Evolutionary conservation across 2,797 vertebrate genomes (phyloP), one percentile per base, ranked within the genome.

Genomic region (Cichlasoma orientale): DNA sequence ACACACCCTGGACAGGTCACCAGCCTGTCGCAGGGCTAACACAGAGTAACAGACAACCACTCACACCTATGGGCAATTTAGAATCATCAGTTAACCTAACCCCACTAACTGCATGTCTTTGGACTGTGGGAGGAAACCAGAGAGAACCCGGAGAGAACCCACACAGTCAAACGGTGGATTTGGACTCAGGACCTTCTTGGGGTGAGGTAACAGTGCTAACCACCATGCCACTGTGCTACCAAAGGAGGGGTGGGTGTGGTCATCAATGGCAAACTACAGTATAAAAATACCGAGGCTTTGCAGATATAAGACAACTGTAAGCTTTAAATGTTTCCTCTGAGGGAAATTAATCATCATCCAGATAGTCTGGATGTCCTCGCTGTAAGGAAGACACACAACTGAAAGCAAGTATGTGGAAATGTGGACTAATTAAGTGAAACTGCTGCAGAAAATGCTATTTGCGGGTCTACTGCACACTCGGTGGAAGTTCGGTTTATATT

Each of bases 261-360:
- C 31, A 36, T 9, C 8, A 36, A 36, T 19, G 23, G 0, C 23
- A 63, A 63, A 27, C 59, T 19, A 16, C 3, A 19, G 47, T 18
- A 19, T 23, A 19, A 23, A 54, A 54, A 11, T 19, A 19, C 1
- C 8, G 18, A 50, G 18, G 18, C 38, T 66, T 66, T 66, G 3
- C 25, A 63, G 59, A 63, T 63, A 61, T 63, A 41, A 41, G 0
- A 66, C 0, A 0, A 33, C 6, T 53, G 53, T 10, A 10, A 70
- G 13, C 5, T 70, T 68, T 29, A 68, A 68, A 68, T 2, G 18
- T 63, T 44, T 19, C 21, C 3, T 29, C 19, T 50, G 25, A 50
- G 0, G 0, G 16, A 68, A 50, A 19, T n/a, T 11, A 68, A n/a
- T 13, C 61, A 50, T 50, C 25, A 50, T 68, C 6, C 54, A 53